Conservation (phyloP, 2,888 invertebrate species). For the Pterobdella sp. region DNA sequence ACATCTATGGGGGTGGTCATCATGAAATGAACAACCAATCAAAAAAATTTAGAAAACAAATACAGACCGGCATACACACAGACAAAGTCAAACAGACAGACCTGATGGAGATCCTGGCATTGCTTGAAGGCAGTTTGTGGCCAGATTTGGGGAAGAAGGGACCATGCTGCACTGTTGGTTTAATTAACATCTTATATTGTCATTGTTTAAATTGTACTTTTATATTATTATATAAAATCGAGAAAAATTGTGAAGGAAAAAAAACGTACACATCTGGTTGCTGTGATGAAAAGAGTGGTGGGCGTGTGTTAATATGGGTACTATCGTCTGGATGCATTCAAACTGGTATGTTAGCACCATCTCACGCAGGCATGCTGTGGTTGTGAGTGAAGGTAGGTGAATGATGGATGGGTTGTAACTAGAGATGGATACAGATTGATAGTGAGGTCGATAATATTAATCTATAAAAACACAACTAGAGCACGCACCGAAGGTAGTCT, state of each 20-base stretch:
- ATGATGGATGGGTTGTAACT: background rate
- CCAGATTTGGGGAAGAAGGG: slow-evolving; percentile 70
- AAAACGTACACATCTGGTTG: slow-evolving; percentile 41
- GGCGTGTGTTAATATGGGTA: slow-evolving; percentile 75
- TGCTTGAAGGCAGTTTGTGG: slow-evolving; percentile 55
- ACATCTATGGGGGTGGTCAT: slow-evolving; percentile 54
- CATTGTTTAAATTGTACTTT: background rate
- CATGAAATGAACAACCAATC: background rate
- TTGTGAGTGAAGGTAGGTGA: background rate
- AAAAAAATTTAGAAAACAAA: background rate
- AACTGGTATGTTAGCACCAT: slow-evolving; percentile 69
- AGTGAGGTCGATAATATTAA: no score
- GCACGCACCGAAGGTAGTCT: slow-evolving; percentile 64
- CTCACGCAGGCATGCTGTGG: slow-evolving; percentile 66
- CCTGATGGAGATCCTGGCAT: slow-evolving; percentile 58
- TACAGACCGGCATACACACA: background rate
- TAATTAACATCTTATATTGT: background rate
- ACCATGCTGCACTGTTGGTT: slow-evolving; percentile 60
- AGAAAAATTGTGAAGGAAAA: background rate
- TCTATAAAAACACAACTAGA: background rate
- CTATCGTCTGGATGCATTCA: slow-evolving; percentile 71
- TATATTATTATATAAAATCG: background rate
- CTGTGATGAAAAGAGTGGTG: slow-evolving; percentile 69
- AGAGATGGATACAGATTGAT: no score
- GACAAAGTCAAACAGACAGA: background rate